Evolutionary conservation across 1,140 invertebrate species (phyloP).

Genomic region (Dinothrombium tinctorium): DNA sequence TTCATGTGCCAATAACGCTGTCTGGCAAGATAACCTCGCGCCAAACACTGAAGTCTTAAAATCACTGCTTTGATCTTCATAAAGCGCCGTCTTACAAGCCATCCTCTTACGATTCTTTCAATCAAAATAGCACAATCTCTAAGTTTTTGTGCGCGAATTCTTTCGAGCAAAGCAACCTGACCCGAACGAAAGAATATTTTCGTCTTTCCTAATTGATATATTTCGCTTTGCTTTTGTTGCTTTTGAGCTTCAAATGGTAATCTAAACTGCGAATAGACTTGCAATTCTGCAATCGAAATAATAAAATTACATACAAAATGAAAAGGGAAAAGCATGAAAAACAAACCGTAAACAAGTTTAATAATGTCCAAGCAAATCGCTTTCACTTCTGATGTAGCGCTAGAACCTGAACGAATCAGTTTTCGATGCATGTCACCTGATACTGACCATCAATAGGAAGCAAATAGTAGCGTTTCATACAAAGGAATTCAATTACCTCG

Average conservation of each 20-base stretch:
- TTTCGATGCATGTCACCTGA: conserved; percentile 4
- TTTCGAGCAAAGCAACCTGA: conserved; percentile 93
- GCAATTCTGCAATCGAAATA: not conserved
- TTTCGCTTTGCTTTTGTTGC: not conserved
- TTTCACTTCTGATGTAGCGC: conserved; percentile 5
- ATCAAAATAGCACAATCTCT: conserved; percentile 66
- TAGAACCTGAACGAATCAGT: conserved; percentile 8
- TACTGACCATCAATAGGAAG: not conserved
- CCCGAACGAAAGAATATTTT: conserved; percentile 96
- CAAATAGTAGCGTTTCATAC: not conserved
- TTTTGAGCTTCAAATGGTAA: conserved; percentile 1
- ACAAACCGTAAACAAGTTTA: conserved; percentile 11
- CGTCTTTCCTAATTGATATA: conserved; percentile 66
- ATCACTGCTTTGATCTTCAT: conserved; percentile 24
- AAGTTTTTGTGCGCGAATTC: conserved; percentile 60
- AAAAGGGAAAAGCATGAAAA: not conserved
- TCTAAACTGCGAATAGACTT: conserved; percentile 4
- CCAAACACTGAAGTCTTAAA: conserved; percentile 40
- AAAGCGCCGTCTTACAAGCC: conserved; percentile 47
- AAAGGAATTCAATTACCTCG: not conserved
- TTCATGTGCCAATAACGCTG: conserved; percentile 29
- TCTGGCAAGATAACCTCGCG: conserved; percentile 49
- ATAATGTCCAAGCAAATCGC: conserved; percentile 10
- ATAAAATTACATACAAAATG: not conserved
- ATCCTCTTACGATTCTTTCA: conserved; percentile 67